Conservation (phyloP, 2,797 vertebrate genomes). For the Clarias laeviceps region DNA sequence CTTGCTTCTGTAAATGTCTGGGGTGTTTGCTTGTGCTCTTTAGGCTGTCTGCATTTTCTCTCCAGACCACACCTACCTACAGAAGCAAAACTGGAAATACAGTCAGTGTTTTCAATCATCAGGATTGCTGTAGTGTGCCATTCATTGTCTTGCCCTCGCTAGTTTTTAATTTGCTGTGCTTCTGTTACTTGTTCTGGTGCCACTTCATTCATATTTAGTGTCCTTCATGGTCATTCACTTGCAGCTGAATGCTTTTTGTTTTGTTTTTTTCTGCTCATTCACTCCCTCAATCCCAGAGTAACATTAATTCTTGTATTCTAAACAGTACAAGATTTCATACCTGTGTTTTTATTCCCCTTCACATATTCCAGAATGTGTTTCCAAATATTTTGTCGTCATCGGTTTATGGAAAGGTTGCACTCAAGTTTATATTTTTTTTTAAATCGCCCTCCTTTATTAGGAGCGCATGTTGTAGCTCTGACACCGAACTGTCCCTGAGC, state of each 20-base stretch:
- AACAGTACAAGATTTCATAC: slow-evolving; percentile 26
- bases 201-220: slow-evolving; percentile 28
- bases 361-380: slow-evolving; percentile 23
- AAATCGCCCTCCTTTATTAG: neutral
- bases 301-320: slow-evolving; percentile 11
- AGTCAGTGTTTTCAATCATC: neutral
- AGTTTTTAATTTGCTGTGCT: slow-evolving; percentile 44
- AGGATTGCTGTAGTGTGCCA: slow-evolving; percentile 30
- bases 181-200: slow-evolving; percentile 23
- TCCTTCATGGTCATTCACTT: slow-evolving; percentile 31
- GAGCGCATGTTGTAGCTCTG: slow-evolving; percentile 14
- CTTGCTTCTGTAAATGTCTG: slow-evolving; percentile 54
- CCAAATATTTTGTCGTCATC: neutral
- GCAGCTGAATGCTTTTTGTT: slow-evolving; percentile 18
- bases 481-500: slow-evolving; percentile 16
- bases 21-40: slow-evolving; percentile 58
- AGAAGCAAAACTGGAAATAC: slow-evolving; percentile 37
- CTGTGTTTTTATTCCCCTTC: neutral
- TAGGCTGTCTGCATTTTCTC: slow-evolving; percentile 36
- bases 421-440: neutral
- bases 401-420: slow-evolving; percentile 16
- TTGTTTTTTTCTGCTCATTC: neutral
- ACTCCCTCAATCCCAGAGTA: slow-evolving; percentile 11
- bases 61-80: slow-evolving; percentile 29
- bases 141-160: slow-evolving; percentile 14